phyloP scores from a whole-genome alignment of 2,797 vertebrate genomes.

The Oryzias sinensis region DNA sequence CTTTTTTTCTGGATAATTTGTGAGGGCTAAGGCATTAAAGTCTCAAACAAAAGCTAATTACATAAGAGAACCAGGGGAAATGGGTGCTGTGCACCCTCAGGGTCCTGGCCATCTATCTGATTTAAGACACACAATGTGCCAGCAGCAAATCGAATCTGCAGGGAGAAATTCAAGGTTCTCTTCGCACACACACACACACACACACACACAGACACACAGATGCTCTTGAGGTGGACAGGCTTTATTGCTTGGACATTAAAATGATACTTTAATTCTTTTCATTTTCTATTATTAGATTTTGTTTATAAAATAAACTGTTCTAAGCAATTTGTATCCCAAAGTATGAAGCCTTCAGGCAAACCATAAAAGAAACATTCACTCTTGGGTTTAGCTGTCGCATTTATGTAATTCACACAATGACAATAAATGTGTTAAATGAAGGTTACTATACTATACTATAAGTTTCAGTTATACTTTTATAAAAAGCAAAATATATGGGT shows the following conservation, averaged over 20 bases:
- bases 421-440: too few relatives aligned
- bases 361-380: background rate
- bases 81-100: constrained; percentile 53
- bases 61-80: constrained; percentile 65
- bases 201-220: constrained; percentile 22
- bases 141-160: constrained; percentile 74
- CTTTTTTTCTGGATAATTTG: constrained; percentile 41
- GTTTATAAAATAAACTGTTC: background rate
- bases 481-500: too few relatives aligned
- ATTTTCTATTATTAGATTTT: background rate
- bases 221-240: constrained; percentile 11
- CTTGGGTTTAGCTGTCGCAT: background rate
- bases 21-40: constrained; percentile 52
- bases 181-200: constrained; percentile 22
- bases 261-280: constrained; percentile 3
- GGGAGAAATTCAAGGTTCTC: constrained; percentile 66
- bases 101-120: constrained; percentile 66
- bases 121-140: constrained; percentile 75
- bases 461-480: too few relatives aligned
- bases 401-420: too few relatives aligned
- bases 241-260: constrained; percentile 5
- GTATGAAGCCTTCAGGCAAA: background rate
- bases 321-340: background rate
- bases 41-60: constrained; percentile 74
- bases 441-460: too few relatives aligned